Percentiles rank a stretch among this genome's conserved stretches.
Conservation (phyloP, 1,140 invertebrate species). For the Euglossa dilemma region DNA sequence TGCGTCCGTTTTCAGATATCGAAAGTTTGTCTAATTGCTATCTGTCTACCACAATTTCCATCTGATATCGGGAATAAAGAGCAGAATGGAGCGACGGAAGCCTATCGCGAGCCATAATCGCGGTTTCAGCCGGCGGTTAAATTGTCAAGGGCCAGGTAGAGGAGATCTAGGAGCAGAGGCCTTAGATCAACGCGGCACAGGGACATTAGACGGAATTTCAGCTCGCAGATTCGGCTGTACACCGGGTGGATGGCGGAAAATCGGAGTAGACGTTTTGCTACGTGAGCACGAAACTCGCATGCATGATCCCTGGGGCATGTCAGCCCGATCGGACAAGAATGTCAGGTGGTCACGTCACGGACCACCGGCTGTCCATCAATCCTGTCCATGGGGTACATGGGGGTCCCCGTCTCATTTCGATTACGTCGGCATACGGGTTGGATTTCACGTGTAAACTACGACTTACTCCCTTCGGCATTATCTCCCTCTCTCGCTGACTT, state of each 20-base stretch:
- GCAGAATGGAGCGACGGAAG: too few species aligned
- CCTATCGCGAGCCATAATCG: too few species aligned
- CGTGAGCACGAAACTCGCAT: conserved; percentile 75
- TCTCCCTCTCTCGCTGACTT: conserved; percentile 15
- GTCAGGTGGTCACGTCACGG: conserved; percentile 78
- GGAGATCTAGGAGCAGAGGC: background rate
- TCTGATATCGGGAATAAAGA: too few species aligned
- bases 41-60: too few species aligned
- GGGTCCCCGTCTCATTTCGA: conserved; percentile 59
- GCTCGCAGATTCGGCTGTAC: conserved; percentile 7
- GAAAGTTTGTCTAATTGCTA: too few species aligned
- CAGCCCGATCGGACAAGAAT: conserved; percentile 77
- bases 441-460: conserved; percentile 66
- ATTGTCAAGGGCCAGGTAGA: too few species aligned
- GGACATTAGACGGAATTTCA: conserved; percentile 24
- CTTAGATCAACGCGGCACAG: background rate
- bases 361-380: conserved; percentile 79
- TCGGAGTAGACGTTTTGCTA: conserved; percentile 73
- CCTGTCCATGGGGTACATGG: conserved; percentile 69
- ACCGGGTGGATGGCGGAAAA: conserved; percentile 42
- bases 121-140: too few species aligned
- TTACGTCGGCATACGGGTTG: conserved; percentile 61
- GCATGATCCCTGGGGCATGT: conserved; percentile 78
- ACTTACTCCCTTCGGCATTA: conserved; percentile 62
- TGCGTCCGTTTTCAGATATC: too few species aligned